Conservation (phyloP, 2,113 vertebrate genomes). For the Nyctereutes procyonoides region DNA sequence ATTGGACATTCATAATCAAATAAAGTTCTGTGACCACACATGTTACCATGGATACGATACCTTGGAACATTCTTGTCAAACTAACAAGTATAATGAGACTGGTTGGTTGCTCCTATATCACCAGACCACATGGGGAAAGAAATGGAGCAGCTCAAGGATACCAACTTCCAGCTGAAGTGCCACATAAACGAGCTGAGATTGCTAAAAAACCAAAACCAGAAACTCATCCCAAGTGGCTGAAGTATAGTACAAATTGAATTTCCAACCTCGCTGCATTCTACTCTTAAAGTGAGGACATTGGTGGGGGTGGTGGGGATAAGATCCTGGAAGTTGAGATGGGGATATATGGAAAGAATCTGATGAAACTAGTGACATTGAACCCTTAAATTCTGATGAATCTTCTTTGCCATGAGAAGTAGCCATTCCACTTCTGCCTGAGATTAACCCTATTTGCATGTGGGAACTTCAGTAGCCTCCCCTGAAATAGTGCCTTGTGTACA, state of each 20-base stretch:
- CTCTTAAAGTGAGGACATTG: not conserved
- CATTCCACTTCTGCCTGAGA: no score
- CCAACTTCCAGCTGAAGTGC: not conserved
- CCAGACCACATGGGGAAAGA: not conserved
- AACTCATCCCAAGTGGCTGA: not conserved
- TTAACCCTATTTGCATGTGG: not conserved
- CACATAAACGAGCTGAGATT: not conserved
- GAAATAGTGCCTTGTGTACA: not conserved
- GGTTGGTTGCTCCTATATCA: not conserved
- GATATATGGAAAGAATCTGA: not conserved
- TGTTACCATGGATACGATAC: not conserved
- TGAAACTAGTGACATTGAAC: rapidly evolving
- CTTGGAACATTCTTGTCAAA: not conserved
- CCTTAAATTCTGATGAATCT: not conserved
- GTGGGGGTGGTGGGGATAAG: not conserved
- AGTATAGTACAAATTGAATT: not conserved
- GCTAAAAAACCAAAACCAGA: not conserved
- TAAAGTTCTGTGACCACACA: not conserved
- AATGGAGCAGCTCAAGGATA: not conserved
- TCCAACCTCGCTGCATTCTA: not conserved
- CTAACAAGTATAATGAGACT: not conserved
- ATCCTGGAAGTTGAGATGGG: not conserved
- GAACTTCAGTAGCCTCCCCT: not conserved
- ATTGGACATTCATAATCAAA: not conserved
- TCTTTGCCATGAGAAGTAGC: not conserved